Evolutionary conservation across 2,113 vertebrate genomes (phyloP).

Genomic region (Ptilonorhynchus violaceus): DNA sequence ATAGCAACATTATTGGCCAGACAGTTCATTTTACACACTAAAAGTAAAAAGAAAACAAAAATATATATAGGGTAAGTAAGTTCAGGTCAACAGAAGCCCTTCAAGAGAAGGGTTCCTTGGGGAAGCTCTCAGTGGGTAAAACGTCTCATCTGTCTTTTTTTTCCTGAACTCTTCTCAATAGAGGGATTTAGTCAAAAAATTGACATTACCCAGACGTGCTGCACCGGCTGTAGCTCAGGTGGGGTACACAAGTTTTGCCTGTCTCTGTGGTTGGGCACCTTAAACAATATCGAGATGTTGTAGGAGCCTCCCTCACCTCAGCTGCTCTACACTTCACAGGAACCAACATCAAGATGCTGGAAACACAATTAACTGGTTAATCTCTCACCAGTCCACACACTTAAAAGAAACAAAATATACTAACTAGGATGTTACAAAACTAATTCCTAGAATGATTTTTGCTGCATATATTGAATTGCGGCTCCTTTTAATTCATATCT

Average conservation of each 20-base stretch:
- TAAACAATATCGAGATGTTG: rapidly evolving
- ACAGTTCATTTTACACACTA: background rate
- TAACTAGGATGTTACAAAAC: background rate
- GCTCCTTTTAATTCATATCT: background rate
- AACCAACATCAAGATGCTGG: background rate
- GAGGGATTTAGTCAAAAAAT: background rate
- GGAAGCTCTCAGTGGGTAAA: background rate
- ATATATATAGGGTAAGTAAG: background rate
- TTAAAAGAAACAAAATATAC: background rate
- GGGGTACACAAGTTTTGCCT: background rate
- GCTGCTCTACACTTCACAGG: background rate
- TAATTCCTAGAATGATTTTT: background rate
- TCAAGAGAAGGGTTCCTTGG: background rate
- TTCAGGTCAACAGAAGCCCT: background rate
- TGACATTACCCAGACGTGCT: rapidly evolving
- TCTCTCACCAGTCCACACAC: background rate
- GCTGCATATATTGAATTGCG: background rate
- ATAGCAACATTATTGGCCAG: background rate
- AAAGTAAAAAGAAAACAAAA: background rate
- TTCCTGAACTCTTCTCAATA: background rate
- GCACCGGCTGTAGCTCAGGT: background rate
- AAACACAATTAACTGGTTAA: background rate
- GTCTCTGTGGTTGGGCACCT: background rate
- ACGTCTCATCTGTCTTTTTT: background rate
- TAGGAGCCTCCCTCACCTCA: background rate